These are phyloP conservation scores for Sweltsa coloradensis DNA, from an alignment of 1,140 invertebrate genomes.

Conservation along the genomic window DNA sequence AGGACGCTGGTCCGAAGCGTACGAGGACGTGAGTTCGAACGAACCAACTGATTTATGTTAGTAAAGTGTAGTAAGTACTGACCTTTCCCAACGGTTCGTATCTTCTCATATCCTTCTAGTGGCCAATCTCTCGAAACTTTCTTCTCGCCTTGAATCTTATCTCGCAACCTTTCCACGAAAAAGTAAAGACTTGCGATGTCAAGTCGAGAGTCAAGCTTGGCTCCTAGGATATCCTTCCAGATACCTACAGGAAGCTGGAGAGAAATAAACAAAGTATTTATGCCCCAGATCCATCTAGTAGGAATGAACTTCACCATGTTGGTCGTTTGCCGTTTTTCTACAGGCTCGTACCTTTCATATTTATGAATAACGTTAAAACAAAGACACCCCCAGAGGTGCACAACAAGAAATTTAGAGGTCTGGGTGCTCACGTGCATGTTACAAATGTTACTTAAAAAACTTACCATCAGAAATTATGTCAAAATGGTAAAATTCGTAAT, in stretches of 20 bases:
- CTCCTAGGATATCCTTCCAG: conserved; percentile 25
- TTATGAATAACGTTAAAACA: background rate
- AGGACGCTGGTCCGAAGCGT: too few species aligned
- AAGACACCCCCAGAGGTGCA: background rate
- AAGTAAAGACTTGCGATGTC: conserved; percentile 35
- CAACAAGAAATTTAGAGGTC: background rate
- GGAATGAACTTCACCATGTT: background rate
- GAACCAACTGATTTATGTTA: too few species aligned
- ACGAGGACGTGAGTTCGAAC: too few species aligned
- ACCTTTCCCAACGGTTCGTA: conserved; percentile 46
- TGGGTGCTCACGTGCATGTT: too few species aligned
- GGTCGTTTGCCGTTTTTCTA: background rate
- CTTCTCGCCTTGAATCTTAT: conserved; percentile 6
- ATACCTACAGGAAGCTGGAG: conserved; percentile 23
- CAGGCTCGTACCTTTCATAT: background rate
- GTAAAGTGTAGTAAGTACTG: too few species aligned
- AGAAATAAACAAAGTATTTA: background rate
- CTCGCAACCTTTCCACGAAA: conserved; percentile 28
- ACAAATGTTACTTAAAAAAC: too few species aligned
- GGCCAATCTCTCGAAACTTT: background rate
- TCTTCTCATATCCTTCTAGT: conserved; percentile 41
- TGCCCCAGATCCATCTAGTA: background rate
- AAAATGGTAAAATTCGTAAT: too few species aligned
- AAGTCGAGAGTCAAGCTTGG: conserved; percentile 12
- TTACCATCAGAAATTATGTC: too few species aligned